Base-by-base conservation (phyloP, 2,888 invertebrate genomes). In the Ariolimax columbianus region DNA sequence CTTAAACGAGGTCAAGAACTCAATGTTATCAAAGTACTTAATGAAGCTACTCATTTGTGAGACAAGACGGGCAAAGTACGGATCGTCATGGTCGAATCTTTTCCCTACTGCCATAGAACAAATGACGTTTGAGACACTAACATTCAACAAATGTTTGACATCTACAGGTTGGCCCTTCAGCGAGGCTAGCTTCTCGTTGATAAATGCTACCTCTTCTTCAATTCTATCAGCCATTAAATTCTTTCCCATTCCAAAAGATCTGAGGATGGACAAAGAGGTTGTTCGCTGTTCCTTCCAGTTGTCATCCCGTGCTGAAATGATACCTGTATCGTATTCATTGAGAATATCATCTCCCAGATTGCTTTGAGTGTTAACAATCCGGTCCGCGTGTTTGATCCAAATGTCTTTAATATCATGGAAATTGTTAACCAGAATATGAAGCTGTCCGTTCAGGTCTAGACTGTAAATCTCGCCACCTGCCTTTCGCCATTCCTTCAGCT, bases 251-350 rank as follows among this genome's bases (percentile, higher is more conserved):
- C 84, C 82, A 19, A 86, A 59, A 14, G 68, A 33, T 26, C 82
- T 63, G 1, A 86, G 75, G 55, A 86, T 86, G 17, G 77, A 38
- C 38, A 82, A 30, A 26, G 82, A 26, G 11, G 47, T 51, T 33
- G 77, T 68, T 9, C 86, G 55, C 81, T 82, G 84, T 36, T 84
- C 84, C 33, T 86, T 84, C 86, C 86, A 84, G 33, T 66, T 51
- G 30, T 77, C 38, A 26, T 83, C 86, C 6, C 66, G 38, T 6
- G 63, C 59, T 6, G 51, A 33, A 23, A 36, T 36, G 7, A 86
- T 77, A 17, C 86, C 86, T 3, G 11, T 68, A 38, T 72, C 36
- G 33, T 36, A 26, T 33, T 81, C 70, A 1, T 55, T 19, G 9
- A 81, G 70, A 51, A 81, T 7, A 0, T 81, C 81, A 11, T 68